Base-by-base conservation (phyloP, 1,140 invertebrate species). In the Brachionus sp. region DNA sequence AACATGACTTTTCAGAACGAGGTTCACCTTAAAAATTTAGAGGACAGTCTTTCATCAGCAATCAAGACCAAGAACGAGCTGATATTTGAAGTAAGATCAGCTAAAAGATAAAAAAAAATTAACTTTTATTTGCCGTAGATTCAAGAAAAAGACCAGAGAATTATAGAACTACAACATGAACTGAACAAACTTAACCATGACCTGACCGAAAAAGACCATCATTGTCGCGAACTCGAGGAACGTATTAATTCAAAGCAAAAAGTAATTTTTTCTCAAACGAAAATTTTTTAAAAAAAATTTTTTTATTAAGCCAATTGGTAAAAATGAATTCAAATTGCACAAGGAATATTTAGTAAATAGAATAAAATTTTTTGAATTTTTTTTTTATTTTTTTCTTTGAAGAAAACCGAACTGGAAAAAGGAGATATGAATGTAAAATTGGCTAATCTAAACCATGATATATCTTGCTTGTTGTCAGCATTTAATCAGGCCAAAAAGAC, bases 351-450 rank as follows among this genome's bases (percentile, higher is more conserved):
- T 80, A 3, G 77, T 80, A 80, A 78, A 13, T 80, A 25, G 19
- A 46, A n/a, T 37, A 12, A 33, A 50, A 78, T 25, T 78, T 16
- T n/a, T 1, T 1, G 16, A 29, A 9, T 46, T 50, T 77, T n/a
- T 57, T 25, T 57, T 57, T 62, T 33, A 39, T 13, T n/a, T 29
- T 29, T 80, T 39, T 39, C 13, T 10, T 50, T 57, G 10, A n/a
- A 80, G 77, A 57, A 80, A 80, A 80, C n/a, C 10, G 77, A 66
- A 39, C 23, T 80, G 19, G 77, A 80, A 80, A 80, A 80, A 80
- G 77, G 57, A 35, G 77, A 80, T 23, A 62, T 80, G 50, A 80
- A 80, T 39, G 46, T 66, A 33, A 80, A 66, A 62, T 62, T 80
- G 33, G 62, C 62, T 5, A 80, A 80, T 66, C 13, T 80, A 25